Percentiles rank a stretch among this genome's conserved stretches.
Evolutionary conservation across 1,140 invertebrate species (phyloP).

Genomic region (Gerris buenoi): DNA sequence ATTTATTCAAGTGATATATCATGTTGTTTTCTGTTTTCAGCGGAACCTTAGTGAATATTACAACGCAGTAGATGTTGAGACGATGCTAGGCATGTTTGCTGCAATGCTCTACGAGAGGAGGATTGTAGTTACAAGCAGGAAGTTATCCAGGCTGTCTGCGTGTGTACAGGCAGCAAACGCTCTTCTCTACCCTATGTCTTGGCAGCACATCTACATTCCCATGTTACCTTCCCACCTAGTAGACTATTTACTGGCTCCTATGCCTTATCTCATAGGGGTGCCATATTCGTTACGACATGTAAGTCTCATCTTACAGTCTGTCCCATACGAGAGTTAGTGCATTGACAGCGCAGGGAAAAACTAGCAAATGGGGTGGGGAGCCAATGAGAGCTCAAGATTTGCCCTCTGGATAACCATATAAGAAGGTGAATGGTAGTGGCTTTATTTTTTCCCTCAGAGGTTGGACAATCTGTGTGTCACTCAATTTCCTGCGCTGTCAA

Average conservation of each 20-base stretch:
- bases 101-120: conserved; percentile 84
- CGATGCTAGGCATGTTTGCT: conserved; percentile 88
- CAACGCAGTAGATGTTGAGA: conserved; percentile 76
- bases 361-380: too few species aligned
- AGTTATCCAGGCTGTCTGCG: conserved; percentile 70
- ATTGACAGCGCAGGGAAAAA: too few species aligned
- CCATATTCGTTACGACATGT: conserved; percentile 68
- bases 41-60: conserved; percentile 91
- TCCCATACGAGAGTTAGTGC: too few species aligned
- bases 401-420: too few species aligned
- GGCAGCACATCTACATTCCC: conserved; percentile 96
- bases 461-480: too few species aligned
- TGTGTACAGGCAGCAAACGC: conserved; percentile 88
- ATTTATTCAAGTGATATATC: too few species aligned
- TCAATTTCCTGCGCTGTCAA: too few species aligned
- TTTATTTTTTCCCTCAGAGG: too few species aligned
- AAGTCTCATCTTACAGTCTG: too few species aligned
- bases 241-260: conserved; percentile 82
- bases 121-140: conserved; percentile 77
- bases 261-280: conserved; percentile 91
- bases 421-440: too few species aligned
- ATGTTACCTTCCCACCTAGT: conserved; percentile 65
- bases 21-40: conserved; percentile 50
- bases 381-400: too few species aligned
- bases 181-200: conserved; percentile 90